phyloP scores from a whole-genome alignment of 1,140 invertebrate genomes.

The Prorops nasuta region DNA sequence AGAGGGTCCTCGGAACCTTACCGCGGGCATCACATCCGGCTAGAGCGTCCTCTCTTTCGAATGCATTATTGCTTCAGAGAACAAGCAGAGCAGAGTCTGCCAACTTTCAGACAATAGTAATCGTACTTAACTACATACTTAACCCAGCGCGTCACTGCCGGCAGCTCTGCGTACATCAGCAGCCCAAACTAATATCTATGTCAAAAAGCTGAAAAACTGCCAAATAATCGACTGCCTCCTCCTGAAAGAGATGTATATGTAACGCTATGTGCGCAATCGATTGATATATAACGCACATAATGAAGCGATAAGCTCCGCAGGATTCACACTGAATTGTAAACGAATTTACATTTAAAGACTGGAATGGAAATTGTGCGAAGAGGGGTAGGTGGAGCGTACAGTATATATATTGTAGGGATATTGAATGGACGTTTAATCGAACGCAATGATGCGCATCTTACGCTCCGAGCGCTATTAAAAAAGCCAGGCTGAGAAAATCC shows the following conservation, averaged over 20 bases:
- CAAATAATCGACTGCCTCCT: no score
- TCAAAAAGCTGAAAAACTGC: no score
- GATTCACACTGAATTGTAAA: no score
- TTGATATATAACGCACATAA: no score
- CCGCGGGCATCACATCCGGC: constrained; percentile 44
- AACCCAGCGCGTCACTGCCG: constrained; percentile 16
- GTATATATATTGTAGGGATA: no score
- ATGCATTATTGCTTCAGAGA: constrained; percentile 40
- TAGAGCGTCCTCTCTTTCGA: constrained; percentile 37
- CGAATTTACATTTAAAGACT: no score
- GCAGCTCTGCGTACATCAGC: constrained; percentile 16
- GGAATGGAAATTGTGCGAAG: no score
- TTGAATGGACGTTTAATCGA: constrained; percentile 15
- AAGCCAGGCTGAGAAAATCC: constrained; percentile 46
- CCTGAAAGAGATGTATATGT: no score
- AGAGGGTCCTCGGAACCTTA: constrained; percentile 42
- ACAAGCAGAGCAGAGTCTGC: constrained; percentile 26
- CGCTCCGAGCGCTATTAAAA: constrained; percentile 42
- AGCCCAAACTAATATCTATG: no score
- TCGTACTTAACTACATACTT: constrained; percentile 32
- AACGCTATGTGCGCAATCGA: no score
- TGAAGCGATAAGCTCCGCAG: no score
- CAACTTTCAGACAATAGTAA: constrained; percentile 40
- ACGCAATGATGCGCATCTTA: constrained; percentile 13
- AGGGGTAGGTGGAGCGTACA: no score